Conservation (phyloP, 2,888 invertebrate genomes). For the Marasmarcha lunaedactyla region DNA sequence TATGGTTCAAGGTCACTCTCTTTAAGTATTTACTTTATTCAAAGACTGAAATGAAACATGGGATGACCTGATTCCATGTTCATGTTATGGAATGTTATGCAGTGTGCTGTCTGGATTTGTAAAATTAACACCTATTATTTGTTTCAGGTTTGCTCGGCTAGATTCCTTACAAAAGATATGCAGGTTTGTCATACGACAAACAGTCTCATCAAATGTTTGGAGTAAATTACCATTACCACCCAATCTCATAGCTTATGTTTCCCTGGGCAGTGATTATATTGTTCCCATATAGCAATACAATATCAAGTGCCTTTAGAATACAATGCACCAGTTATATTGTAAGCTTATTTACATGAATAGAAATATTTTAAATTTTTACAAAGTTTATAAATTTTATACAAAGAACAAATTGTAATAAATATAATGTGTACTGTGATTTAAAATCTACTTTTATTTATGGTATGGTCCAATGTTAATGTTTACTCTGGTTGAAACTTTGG, state of each 20-base stretch:
- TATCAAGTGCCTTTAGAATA: conserved; percentile 33
- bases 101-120: neutral
- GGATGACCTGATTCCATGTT: too few species aligned
- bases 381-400: conserved; percentile 45
- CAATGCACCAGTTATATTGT: conserved; percentile 21
- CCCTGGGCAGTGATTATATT: conserved; percentile 63
- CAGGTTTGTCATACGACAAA: conserved; percentile 79
- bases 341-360: conserved; percentile 17
- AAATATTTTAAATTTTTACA: neutral
- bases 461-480: too few species aligned
- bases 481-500: too few species aligned
- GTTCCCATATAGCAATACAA: conserved; percentile 35
- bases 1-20: too few species aligned
- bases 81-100: too few species aligned
- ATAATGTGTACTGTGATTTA: conserved; percentile 2
- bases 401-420: conserved; percentile 34
- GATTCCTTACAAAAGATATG: conserved; percentile 79
- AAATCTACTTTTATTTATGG: too few species aligned
- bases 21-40: too few species aligned
- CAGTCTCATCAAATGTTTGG: conserved; percentile 75
- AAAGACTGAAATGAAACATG: too few species aligned
- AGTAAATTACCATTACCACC: conserved; percentile 74
- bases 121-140: too few species aligned
- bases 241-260: conserved; percentile 55
- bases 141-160: conserved; percentile 75